Evolutionary conservation across 2,888 invertebrate species (phyloP), one percentile per base, ranked within the genome.

Genomic region (Linnaemya vulpina): DNA sequence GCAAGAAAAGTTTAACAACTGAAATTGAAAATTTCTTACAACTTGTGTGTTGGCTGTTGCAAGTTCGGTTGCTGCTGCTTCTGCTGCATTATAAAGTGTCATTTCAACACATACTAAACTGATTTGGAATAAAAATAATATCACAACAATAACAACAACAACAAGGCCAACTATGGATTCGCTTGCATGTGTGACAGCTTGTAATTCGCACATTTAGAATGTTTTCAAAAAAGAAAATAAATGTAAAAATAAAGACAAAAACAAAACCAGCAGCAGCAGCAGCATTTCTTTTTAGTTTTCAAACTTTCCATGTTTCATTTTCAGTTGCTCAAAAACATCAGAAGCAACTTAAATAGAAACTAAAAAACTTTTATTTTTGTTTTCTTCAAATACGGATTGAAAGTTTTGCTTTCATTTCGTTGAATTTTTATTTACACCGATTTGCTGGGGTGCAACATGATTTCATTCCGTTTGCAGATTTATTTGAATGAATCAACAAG

Each of bases 401-500:
- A 75, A 81, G 68, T 81, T 81, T 70, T 67, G 40, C 8, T 76
- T 68, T 40, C 20, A 20, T 67, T 60, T 63, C 30, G 11, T 68
- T 67, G 74, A 62, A 35, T 60, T 58, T 77, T 67, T 67, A 67
- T 82, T 82, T 76, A 43, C 67, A 67, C 38, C 63, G 43, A 67
- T 62, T 74, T 74, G 74, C 20, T 65, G 15, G 67, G 73, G 67
- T 65, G 62, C 53, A 58, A 80, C 65, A 73, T 67, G 62, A 71
- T 74, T 79, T 73, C 13, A 46, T 71, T 79, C 22, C 38, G 20
- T 53, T 55, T 15, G 35, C 38, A 49, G 53, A 43, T 63, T 74
- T 75, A 43, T 58, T 74, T 68, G 22, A 62, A 58, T 65, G 43
- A 71, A 84, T 70, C 84, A 84, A 84, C 84, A 84, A 81, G 84